Evolutionary conservation across 2,797 vertebrate species (phyloP).

Genomic region (Prionace glauca): DNA sequence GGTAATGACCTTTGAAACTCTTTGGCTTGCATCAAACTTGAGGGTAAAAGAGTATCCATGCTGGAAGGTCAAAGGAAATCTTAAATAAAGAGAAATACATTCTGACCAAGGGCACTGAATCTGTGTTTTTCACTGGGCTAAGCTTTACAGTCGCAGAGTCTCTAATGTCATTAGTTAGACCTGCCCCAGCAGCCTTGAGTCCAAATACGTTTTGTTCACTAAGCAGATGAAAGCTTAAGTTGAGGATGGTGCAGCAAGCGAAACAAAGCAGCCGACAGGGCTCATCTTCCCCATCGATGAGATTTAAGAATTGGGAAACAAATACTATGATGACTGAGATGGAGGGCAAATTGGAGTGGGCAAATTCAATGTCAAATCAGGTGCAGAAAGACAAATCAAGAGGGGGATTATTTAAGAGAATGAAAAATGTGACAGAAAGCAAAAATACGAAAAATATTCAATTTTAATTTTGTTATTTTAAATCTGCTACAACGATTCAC

Average conservation of each 20-base stretch:
- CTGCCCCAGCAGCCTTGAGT: neutral
- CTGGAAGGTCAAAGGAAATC: neutral
- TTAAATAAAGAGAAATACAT: neutral
- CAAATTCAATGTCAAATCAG: neutral
- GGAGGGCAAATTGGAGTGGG: neutral
- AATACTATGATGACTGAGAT: neutral
- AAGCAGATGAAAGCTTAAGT: neutral
- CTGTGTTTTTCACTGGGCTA: neutral
- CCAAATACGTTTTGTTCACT: neutral
- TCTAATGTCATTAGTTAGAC: neutral
- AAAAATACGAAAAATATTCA: neutral
- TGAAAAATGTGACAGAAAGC: neutral
- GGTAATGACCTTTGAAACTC: neutral
- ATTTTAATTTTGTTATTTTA: neutral
- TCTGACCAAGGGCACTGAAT: neutral
- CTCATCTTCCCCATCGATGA: neutral
- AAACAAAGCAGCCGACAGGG: neutral
- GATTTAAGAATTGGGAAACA: neutral
- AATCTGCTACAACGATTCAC: neutral
- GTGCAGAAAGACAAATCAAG: neutral
- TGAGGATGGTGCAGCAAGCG: neutral
- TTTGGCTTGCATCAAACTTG: neutral
- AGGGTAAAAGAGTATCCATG: neutral
- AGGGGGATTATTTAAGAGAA: neutral
- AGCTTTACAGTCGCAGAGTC: neutral